These are phyloP conservation scores for Avahi laniger DNA, from an alignment of 2,797 vertebrate genomes.

Conservation along the genomic window DNA sequence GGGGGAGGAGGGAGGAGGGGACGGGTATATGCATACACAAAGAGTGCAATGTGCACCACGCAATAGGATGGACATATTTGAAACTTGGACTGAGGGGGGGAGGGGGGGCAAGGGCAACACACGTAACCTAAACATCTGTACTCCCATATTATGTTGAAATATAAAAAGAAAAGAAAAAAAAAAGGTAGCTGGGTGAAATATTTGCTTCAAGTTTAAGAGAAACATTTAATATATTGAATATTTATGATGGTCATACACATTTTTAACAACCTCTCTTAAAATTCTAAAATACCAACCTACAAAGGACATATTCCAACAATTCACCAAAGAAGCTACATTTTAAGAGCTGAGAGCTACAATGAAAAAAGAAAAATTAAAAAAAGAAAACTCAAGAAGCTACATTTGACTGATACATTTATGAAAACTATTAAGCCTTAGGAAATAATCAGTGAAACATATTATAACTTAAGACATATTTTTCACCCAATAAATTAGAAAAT, in stretches of 20 bases:
- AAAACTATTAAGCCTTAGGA: background rate
- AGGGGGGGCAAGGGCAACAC: no score
- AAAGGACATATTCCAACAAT: background rate
- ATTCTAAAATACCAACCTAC: background rate
- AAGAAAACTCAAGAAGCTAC: background rate
- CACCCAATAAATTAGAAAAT: background rate
- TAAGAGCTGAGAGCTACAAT: background rate
- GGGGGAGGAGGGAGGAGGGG: no score
- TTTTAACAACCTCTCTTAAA: constrained; percentile 18
- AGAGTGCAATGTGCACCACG: no score
- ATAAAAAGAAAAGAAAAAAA: no score
- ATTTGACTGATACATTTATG: background rate
- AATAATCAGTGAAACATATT: background rate
- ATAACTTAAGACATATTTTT: constrained; percentile 13
- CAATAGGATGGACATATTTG: no score
- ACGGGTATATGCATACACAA: no score
- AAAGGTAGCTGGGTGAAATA: background rate
- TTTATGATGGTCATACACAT: background rate
- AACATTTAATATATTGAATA: constrained; percentile 17
- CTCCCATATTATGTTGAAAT: no score
- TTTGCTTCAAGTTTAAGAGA: background rate
- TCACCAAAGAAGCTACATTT: background rate
- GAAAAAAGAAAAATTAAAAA: background rate
- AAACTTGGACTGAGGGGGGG: no score
- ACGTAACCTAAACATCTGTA: no score